A percentile compares a stretch with the other conserved stretches of the same genome.
Evolutionary conservation across 2,113 vertebrate species (phyloP).

Genomic region (Diadophis punctatus): DNA sequence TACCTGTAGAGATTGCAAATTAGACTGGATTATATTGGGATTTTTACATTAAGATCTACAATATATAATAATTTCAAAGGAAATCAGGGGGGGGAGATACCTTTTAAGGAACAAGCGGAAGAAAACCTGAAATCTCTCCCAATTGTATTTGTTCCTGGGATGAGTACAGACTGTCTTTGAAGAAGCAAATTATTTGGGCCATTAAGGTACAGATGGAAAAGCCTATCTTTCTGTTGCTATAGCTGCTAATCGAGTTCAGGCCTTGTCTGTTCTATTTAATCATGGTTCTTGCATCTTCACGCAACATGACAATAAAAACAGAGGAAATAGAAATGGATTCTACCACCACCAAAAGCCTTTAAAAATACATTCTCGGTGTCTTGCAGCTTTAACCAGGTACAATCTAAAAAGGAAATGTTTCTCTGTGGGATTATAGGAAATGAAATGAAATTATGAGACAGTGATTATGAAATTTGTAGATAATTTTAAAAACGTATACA

Average conservation of each 20-base stretch:
- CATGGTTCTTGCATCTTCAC: conserved; percentile 45
- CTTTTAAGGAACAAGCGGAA: background rate
- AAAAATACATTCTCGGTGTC: conserved; percentile 38
- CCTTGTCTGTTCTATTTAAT: conserved; percentile 31
- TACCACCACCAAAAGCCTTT: conserved; percentile 50
- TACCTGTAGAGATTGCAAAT: background rate
- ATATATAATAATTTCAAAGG: background rate
- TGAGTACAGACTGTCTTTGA: background rate
- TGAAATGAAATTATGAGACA: conserved; percentile 34
- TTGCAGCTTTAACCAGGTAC: conserved; percentile 42
- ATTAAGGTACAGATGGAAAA: conserved; percentile 11
- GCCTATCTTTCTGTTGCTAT: conserved; percentile 1
- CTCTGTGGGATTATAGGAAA: conserved; percentile 47
- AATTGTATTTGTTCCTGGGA: background rate
- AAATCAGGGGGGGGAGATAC: background rate
- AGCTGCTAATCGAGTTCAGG: conserved; percentile 26
- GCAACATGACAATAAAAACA: conserved; percentile 43
- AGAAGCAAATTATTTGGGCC: conserved; percentile 6
- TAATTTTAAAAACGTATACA: conserved; percentile 36
- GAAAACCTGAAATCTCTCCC: background rate
- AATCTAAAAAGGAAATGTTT: conserved; percentile 44
- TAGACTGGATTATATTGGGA: background rate
- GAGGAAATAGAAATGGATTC: conserved; percentile 52
- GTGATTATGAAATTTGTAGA: conserved; percentile 37
- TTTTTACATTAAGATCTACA: background rate